Evolutionary conservation across 2,888 invertebrate species (phyloP).

Genomic region (Oscheius sp.): DNA sequence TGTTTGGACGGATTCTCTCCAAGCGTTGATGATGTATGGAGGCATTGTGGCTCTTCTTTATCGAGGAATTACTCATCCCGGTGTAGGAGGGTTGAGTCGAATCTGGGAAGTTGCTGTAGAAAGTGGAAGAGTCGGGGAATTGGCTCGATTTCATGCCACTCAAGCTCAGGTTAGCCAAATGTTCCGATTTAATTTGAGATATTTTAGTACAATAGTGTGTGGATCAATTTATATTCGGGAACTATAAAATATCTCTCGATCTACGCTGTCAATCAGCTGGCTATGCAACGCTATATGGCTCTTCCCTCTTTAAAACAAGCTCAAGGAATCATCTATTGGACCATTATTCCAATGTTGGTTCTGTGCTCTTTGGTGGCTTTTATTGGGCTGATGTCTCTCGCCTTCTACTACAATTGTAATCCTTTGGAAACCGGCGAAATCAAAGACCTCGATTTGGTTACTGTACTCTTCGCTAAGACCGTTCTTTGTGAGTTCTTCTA

Average conservation of each 20-base stretch:
- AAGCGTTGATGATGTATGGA: slow-evolving; percentile 60
- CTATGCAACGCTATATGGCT: slow-evolving; percentile 60
- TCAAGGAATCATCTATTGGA: slow-evolving; percentile 53
- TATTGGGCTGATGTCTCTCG: slow-evolving; percentile 57
- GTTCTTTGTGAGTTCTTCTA: slow-evolving; percentile 48
- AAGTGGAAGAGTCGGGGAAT: slow-evolving; percentile 48
- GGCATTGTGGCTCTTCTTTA: slow-evolving; percentile 58
- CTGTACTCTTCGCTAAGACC: slow-evolving; percentile 54
- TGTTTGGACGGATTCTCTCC: slow-evolving; percentile 60
- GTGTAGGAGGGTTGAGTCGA: slow-evolving; percentile 53
- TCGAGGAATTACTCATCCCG: slow-evolving; percentile 48
- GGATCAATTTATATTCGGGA: slow-evolving; percentile 59
- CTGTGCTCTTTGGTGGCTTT: slow-evolving; percentile 59
- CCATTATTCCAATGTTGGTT: slow-evolving; percentile 55
- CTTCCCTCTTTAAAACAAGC: slow-evolving; percentile 54
- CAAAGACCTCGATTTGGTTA: slow-evolving; percentile 55
- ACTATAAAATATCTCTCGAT: slow-evolving; percentile 58
- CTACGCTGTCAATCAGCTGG: slow-evolving; percentile 60
- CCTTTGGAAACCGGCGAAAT: slow-evolving; percentile 59
- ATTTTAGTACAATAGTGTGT: slow-evolving; percentile 57
- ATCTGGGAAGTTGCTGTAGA: slow-evolving; percentile 53
- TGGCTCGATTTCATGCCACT: slow-evolving; percentile 42
- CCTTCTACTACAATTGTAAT: slow-evolving; percentile 63
- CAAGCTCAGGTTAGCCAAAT: slow-evolving; percentile 32
- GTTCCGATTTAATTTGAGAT: background rate